phyloP scores from a whole-genome alignment of 37 sponge, comb jelly and placozoan species.

The Bolinopsis microptera region DNA sequence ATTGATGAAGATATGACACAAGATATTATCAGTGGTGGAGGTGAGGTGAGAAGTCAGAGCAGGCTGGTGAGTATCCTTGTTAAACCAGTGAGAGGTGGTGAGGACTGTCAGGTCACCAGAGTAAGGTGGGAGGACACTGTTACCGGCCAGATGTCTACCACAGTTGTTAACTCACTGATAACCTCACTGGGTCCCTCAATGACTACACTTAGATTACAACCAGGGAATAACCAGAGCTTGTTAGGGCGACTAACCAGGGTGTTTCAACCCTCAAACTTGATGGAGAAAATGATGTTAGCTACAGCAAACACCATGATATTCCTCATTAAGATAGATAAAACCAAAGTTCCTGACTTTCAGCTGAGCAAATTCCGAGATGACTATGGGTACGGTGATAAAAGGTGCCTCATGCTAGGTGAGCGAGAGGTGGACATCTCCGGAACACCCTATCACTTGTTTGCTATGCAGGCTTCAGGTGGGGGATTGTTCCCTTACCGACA shows the following conservation, averaged over 20 bases:
- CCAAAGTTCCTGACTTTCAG: neutral
- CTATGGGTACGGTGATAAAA: neutral
- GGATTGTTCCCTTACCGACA: constrained; percentile 3
- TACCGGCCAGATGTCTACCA: neutral
- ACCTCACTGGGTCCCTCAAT: constrained; percentile 28
- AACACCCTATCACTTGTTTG: neutral
- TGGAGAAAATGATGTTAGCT: constrained; percentile 49
- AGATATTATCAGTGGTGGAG: constrained; percentile 1
- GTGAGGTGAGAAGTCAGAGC: neutral
- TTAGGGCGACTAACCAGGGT: neutral
- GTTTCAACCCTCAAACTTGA: neutral
- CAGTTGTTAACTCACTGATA: neutral
- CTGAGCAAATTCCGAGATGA: constrained; percentile 3
- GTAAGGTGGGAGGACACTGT: constrained; percentile 4
- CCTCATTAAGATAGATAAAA: constrained; percentile 16
- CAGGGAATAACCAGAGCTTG: neutral
- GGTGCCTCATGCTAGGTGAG: neutral
- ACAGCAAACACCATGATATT: neutral
- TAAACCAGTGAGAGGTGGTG: neutral
- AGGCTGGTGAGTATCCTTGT: constrained; percentile 44
- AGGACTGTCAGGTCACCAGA: constrained; percentile 29
- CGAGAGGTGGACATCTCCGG: constrained; percentile 6
- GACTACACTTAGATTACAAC: neutral
- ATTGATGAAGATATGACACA: neutral
- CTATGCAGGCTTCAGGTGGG: constrained; percentile 44